Percentiles rank a stretch among this genome's conserved stretches.
phyloP scores from a whole-genome alignment of 2,113 vertebrate genomes.

The Scomber scombrus region DNA sequence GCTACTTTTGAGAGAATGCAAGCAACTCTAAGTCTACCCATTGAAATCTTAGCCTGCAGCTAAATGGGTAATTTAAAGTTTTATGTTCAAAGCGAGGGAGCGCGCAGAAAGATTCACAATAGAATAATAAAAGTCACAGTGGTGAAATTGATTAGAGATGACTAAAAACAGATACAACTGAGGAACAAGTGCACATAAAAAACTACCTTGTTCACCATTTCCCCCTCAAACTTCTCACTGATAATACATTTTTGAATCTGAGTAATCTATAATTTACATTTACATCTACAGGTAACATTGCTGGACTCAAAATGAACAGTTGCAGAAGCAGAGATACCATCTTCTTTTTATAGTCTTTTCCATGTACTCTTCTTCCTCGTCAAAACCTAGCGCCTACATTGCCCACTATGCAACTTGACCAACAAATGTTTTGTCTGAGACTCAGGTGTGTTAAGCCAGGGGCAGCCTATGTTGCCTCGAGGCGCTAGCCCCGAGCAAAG shows the following conservation, averaged over 20 bases:
- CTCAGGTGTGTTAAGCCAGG: too few species aligned
- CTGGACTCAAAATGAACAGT: background rate
- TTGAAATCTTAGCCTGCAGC: background rate
- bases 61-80: background rate
- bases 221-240: background rate
- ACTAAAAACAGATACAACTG: constrained; percentile 5
- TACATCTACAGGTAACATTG: background rate
- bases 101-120: background rate
- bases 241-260: background rate
- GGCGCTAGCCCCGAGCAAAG: too few species aligned
- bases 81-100: background rate
- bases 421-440: too few species aligned
- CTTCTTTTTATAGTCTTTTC: too few species aligned
- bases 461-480: too few species aligned
- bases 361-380: too few species aligned
- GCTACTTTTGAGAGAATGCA: background rate
- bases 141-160: constrained; percentile 2
- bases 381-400: too few species aligned
- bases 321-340: too few species aligned
- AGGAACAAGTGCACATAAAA: background rate
- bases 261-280: too few species aligned
- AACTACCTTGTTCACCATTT: background rate
- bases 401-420: too few species aligned
- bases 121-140: constrained; percentile 17
- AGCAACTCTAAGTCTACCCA: background rate